Conservation (phyloP, 2,888 invertebrate genomes). For the Acronicta leporina region DNA sequence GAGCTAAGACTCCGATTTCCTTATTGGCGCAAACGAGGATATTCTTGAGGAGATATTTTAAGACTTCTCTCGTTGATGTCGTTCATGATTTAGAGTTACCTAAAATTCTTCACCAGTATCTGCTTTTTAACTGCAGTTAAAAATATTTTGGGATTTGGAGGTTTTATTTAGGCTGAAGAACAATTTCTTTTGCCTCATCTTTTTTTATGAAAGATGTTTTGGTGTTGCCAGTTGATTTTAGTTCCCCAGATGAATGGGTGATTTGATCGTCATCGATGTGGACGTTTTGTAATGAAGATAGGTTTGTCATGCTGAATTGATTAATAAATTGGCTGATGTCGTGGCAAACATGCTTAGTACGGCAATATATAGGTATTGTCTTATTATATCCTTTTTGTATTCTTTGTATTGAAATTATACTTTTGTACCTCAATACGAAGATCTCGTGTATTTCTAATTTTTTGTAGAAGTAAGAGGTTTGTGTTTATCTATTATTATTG, state of each 20-base stretch:
- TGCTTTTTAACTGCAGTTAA: slow-evolving; percentile 91
- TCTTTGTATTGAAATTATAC: slow-evolving; percentile 33
- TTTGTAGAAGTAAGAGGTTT: slow-evolving; percentile 20
- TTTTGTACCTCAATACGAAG: slow-evolving; percentile 21
- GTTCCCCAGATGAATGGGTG: slow-evolving; percentile 43
- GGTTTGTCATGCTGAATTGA: not conserved
- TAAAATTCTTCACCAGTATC: slow-evolving; percentile 90
- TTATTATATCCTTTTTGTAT: slow-evolving; percentile 11
- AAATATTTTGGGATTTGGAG: slow-evolving; percentile 47
- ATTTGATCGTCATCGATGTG: slow-evolving; percentile 22
- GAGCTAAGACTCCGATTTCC: slow-evolving; percentile 91
- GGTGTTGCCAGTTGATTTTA: slow-evolving; percentile 56
- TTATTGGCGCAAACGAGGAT: slow-evolving; percentile 91
- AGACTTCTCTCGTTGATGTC: slow-evolving; percentile 87
- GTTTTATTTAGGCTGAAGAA: slow-evolving; percentile 58
- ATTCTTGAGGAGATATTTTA: slow-evolving; percentile 88
- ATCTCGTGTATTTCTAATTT: slow-evolving; percentile 10
- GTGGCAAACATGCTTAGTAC: not conserved
- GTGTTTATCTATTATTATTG: slow-evolving; percentile 25
- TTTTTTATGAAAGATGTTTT: slow-evolving; percentile 45
- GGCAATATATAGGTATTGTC: slow-evolving; percentile 4
- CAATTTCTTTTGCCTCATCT: slow-evolving; percentile 47
- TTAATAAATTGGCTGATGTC: not conserved
- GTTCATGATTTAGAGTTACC: slow-evolving; percentile 91
- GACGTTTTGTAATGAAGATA: slow-evolving; percentile 2